Base-by-base conservation (phyloP, 2,113 vertebrate species). In the Alces alces region DNA sequence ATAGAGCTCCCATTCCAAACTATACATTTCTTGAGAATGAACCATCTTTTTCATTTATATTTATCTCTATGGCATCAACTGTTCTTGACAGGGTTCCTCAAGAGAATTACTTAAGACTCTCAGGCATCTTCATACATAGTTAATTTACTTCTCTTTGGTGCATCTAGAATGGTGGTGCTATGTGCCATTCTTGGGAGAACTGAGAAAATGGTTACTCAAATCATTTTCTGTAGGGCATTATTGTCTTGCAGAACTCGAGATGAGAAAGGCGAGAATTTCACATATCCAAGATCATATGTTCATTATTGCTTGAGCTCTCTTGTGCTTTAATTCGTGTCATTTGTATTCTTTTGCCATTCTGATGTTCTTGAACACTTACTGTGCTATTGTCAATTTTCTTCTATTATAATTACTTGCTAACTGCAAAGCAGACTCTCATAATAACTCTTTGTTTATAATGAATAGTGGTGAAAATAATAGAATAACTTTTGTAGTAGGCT, bases 341-440 rank as follows among this genome's bases (percentile, higher is more conserved):
- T 78, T 95, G 25, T 86, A 16, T 93, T 95, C 11, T 84, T 94
- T 92, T 92, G 78, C 30, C 19, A 15, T 83, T 98, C 27, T 85
- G 5, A 50, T 93, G 39, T 91, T 43, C 25, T 95, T 13, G 17
- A 93, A 39, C 11, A 39, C 66, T 70, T 70, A 89, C n/a, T 93
- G 10, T 92, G 50, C n/a, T 58, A 25, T 58, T 91, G 39, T 90
- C n/a, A 55, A 0, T 92, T 92, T 61, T 89, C 23, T 92, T 85
- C 7, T 47, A 19, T 79, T 96, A 19, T 27, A 33, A 39, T 93
- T 93, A 36, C 17, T 96, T 94, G n/a, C 16, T 80, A n/a, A 61
- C 14, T 86, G 14, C 25, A 94, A 80, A 88, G 27, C 39, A 84
- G 83, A 58, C 6, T 85, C 39, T 87, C 80, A 58, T 9, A 82